Percentiles rank a stretch among this genome's conserved stretches.
Conservation (phyloP, 1,140 invertebrate genomes). For the Neodiprion virginianus region DNA sequence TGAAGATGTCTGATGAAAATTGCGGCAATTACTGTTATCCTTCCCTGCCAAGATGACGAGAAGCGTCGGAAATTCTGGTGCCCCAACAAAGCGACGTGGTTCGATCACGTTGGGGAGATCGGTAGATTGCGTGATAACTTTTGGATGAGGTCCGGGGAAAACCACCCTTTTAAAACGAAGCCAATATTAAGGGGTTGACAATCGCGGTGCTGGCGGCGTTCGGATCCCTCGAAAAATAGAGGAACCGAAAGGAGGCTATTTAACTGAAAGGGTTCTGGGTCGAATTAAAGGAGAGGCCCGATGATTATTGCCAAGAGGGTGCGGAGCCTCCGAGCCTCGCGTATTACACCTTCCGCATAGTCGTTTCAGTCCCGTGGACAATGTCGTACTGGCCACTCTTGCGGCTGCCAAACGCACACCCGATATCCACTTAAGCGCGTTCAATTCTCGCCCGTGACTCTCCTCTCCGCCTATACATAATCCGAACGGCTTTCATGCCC, state of each 20-base stretch:
- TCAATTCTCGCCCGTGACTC: not conserved
- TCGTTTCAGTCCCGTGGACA: not conserved
- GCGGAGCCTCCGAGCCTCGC: not conserved
- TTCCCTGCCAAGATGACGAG: too few species aligned
- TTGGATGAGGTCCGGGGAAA: not conserved
- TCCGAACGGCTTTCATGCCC: not conserved
- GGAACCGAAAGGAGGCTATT: not conserved
- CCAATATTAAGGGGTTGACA: conserved; percentile 5
- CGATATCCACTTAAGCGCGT: not conserved
- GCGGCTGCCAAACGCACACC: conserved; percentile 2
- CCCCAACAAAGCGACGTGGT: not conserved
- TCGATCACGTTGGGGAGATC: not conserved
- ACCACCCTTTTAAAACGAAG: not conserved
- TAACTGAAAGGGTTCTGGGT: not conserved
- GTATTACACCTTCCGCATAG: not conserved
- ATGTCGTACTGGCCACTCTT: not conserved
- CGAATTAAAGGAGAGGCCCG: conserved; percentile 3
- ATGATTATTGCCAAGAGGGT: conserved; percentile 5
- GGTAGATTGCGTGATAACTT: not conserved
- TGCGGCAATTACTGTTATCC: too few species aligned
- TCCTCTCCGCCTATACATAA: not conserved
- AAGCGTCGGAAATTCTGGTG: not conserved
- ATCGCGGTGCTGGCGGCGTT: not conserved
- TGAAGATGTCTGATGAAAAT: too few species aligned
- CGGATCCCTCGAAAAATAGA: not conserved